Percentiles rank a stretch among this genome's conserved stretches.
phyloP scores from a whole-genome alignment of 2,113 vertebrate species.

The Neogobius melanostomus region DNA sequence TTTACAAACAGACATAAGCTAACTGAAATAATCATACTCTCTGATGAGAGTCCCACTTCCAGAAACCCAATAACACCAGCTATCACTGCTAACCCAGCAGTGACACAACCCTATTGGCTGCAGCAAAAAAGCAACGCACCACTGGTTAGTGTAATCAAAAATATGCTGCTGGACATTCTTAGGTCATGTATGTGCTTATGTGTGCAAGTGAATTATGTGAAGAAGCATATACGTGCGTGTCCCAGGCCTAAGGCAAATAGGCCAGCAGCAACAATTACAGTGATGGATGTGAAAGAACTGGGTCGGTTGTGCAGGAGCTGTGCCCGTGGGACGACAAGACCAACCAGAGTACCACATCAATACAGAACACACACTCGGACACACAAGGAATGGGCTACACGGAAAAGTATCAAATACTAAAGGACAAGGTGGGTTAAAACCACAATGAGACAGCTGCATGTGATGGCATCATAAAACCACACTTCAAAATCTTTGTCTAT shows the following conservation, averaged over 20 bases:
- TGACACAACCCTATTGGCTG: conserved; percentile 35
- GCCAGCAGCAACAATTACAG: conserved; percentile 76
- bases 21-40: not conserved
- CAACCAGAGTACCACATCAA: conserved; percentile 73
- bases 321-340: conserved; percentile 73
- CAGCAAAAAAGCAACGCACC: conserved; percentile 24
- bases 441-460: conserved; percentile 7
- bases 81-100: conserved; percentile 15
- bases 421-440: conserved; percentile 26
- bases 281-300: conserved; percentile 80
- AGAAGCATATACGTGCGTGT: conserved; percentile 18
- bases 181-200: conserved; percentile 35
- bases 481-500: not conserved
- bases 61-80: not conserved
- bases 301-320: conserved; percentile 73
- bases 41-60: conserved; percentile 3
- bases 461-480: conserved; percentile 16
- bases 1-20: not conserved
- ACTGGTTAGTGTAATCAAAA: conserved; percentile 44
- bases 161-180: conserved; percentile 39
- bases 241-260: conserved; percentile 66
- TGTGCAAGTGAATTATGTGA: conserved; percentile 8
- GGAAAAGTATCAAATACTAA: conserved; percentile 36
- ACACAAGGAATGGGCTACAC: conserved; percentile 20
- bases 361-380: conserved; percentile 43